Conservation (phyloP, 2,888 invertebrate species). For the Esperia sulphurella region DNA sequence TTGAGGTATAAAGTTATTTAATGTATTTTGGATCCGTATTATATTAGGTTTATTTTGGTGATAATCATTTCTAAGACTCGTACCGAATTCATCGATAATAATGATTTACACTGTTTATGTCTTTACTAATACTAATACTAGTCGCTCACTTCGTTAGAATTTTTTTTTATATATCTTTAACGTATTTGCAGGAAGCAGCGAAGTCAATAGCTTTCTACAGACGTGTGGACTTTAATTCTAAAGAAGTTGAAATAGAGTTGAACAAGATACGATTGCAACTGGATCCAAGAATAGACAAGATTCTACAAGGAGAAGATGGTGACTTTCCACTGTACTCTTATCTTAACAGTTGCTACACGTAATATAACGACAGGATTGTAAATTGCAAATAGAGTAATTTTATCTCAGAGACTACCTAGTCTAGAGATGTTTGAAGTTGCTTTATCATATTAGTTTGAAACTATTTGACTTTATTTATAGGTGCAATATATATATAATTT, state of each 20-base stretch:
- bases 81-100: no score
- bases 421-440: neutral
- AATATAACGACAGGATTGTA: neutral
- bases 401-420: neutral
- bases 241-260: conserved; percentile 44
- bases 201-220: conserved; percentile 48
- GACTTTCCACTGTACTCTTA: conserved; percentile 8
- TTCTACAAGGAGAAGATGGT: conserved; percentile 30
- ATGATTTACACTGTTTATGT: no score
- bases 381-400: neutral
- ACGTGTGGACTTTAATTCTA: conserved; percentile 31
- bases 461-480: no score
- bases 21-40: no score
- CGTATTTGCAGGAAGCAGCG: conserved; percentile 40
- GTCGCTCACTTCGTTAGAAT: no score
- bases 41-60: no score
- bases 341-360: no score
- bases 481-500: no score
- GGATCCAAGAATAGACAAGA: conserved; percentile 36
- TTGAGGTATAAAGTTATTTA: conserved; percentile 49
- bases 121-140: no score
- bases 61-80: no score
- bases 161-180: no score
- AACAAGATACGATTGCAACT: conserved; percentile 40
- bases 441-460: neutral